A percentile compares a stretch with the other conserved stretches of the same genome.
Evolutionary conservation across 2,113 vertebrate species (phyloP).

Genomic region (Rhinoderma darwinii): DNA sequence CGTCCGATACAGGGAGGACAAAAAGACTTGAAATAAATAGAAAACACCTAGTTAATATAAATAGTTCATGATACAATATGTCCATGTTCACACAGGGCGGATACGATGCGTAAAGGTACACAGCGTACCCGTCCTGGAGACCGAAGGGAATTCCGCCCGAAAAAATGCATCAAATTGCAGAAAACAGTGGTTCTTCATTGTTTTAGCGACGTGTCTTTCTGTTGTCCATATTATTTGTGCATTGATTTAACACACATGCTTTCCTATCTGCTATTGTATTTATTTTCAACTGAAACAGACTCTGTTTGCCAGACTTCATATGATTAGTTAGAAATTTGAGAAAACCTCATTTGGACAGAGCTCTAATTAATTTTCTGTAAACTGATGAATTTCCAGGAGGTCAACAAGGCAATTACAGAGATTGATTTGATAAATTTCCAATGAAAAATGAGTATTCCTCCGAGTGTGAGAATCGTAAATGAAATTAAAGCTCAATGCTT

Average conservation of each 20-base stretch:
- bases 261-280: neutral
- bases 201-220: no score
- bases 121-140: no score
- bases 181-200: no score
- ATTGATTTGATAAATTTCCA: conserved; percentile 31
- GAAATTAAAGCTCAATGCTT: conserved; percentile 5
- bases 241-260: neutral
- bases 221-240: neutral
- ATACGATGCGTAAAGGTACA: no score
- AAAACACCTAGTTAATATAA: no score
- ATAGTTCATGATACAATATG: no score
- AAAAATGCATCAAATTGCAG: no score
- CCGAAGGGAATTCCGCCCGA: no score
- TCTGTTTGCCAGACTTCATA: neutral
- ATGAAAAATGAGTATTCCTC: conserved; percentile 21
- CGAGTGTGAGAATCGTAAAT: neutral
- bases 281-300: neutral
- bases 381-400: conserved; percentile 12
- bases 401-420: conserved; percentile 18
- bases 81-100: no score
- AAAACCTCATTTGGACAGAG: conserved; percentile 1
- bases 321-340: conserved; percentile 5
- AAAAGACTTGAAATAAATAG: no score
- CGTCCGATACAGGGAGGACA: no score
- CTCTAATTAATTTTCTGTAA: conserved; percentile 21